A percentile compares a stretch with the other conserved stretches of the same genome.
These are phyloP conservation scores for Eupithecia vulgata DNA, from an alignment of 2,888 invertebrate genomes.

Conservation along the genomic window DNA sequence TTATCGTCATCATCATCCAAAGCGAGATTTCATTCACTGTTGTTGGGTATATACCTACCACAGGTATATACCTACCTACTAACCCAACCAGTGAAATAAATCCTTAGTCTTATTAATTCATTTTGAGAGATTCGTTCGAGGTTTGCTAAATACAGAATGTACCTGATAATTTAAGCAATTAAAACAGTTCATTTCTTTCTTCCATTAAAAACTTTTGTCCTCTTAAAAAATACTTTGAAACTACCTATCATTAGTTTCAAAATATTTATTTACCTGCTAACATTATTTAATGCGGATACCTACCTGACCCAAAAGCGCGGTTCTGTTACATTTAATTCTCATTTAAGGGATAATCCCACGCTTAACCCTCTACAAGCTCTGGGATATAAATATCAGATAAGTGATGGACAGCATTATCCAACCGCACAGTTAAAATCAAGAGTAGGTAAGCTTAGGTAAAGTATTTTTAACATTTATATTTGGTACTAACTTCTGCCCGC, in stretches of 20 bases:
- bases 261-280: neutral
- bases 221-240: no score
- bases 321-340: constrained; percentile 5
- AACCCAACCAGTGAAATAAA: no score
- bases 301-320: neutral
- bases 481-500: neutral
- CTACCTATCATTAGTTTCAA: no score
- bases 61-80: no score
- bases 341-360: constrained; percentile 4
- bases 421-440: constrained; percentile 7
- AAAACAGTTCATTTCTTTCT: no score
- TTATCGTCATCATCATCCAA: neutral
- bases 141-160: no score
- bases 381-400: constrained; percentile 14
- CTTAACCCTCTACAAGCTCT: constrained; percentile 9
- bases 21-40: neutral
- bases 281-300: neutral
- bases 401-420: constrained; percentile 17
- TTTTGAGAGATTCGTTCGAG: no score
- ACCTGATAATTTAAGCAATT: no score
- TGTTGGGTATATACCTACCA: no score
- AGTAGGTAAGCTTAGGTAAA: neutral
- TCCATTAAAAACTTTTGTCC: no score
- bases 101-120: no score
- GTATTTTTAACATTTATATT: neutral